These are phyloP conservation scores for Tenualosa thibaudeaui DNA, from an alignment of 2,797 vertebrate species.

Conservation along the genomic window DNA sequence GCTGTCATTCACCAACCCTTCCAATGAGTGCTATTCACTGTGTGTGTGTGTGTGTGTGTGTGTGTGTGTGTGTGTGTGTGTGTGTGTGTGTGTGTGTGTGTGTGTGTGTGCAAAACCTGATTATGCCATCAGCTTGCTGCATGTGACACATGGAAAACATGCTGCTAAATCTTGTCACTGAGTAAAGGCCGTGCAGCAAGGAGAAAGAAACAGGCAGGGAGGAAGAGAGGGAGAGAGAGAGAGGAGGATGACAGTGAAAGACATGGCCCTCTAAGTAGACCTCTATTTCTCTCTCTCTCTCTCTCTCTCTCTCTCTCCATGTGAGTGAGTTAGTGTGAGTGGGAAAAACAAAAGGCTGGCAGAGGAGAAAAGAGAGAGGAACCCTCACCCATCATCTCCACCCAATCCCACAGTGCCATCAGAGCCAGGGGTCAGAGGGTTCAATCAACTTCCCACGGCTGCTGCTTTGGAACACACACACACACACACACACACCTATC, in stretches of 20 bases:
- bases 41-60: slow-evolving; percentile 56
- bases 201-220: background rate
- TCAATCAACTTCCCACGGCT: slow-evolving; percentile 70
- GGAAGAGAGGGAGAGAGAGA: background rate
- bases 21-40: slow-evolving; percentile 62
- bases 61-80: slow-evolving; percentile 8
- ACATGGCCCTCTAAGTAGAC: background rate
- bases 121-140: slow-evolving; percentile 73
- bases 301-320: background rate
- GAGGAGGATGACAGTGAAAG: background rate
- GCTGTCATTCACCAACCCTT: slow-evolving; percentile 64
- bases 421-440: slow-evolving; percentile 67
- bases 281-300: background rate
- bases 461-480: slow-evolving; percentile 31
- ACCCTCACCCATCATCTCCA: background rate
- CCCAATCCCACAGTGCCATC: slow-evolving; percentile 10
- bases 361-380: slow-evolving; percentile 29
- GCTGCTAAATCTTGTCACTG: slow-evolving; percentile 67
- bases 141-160: slow-evolving; percentile 62
- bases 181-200: slow-evolving; percentile 40
- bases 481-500: background rate
- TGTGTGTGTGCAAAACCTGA: slow-evolving; percentile 53
- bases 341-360: slow-evolving; percentile 72
- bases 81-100: background rate
- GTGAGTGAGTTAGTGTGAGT: background rate